A percentile compares a stretch with the other conserved stretches of the same genome.
phyloP scores from a whole-genome alignment of 64 coral and sea anemone genomes.

The Cladopsammia gracilis region DNA sequence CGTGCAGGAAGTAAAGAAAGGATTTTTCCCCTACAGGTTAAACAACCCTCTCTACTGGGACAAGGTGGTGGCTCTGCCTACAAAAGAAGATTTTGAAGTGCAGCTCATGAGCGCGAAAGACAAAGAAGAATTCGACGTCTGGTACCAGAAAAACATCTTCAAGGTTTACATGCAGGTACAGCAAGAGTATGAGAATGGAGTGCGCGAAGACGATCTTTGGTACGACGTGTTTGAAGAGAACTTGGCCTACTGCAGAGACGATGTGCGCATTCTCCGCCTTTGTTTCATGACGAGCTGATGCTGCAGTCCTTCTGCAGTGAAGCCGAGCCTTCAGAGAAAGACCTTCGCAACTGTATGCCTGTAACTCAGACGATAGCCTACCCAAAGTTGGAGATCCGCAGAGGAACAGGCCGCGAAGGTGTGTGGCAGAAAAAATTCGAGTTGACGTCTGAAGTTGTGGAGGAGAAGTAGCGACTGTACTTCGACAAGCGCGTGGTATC shows the following conservation, averaged over 20 bases:
- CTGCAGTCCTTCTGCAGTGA: too few relatives aligned
- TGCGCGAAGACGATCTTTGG: not conserved
- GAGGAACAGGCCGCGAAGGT: too few relatives aligned
- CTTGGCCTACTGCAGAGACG: conserved; percentile 39
- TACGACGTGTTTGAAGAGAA: conserved; percentile 8
- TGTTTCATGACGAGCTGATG: too few relatives aligned
- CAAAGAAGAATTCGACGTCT: not conserved
- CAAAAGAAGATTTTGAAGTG: not conserved
- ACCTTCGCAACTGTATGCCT: too few relatives aligned
- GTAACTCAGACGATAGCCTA: too few relatives aligned
- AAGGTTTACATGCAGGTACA: not conserved
- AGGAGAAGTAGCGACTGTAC: too few relatives aligned
- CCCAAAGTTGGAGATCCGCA: too few relatives aligned
- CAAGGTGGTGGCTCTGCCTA: not conserved
- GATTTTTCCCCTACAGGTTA: not conserved
- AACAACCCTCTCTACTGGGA: not conserved
- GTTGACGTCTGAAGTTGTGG: too few relatives aligned
- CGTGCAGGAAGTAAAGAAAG: not conserved
- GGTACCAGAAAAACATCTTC: not conserved
- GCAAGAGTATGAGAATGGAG: not conserved
- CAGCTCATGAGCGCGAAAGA: not conserved
- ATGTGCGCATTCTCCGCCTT: conserved; percentile 43
- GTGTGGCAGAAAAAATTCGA: too few relatives aligned
- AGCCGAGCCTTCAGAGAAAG: too few relatives aligned
- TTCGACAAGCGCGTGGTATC: too few relatives aligned